Base-by-base conservation (phyloP, 2,888 invertebrate genomes). In the Protodeltote pygarga region DNA sequence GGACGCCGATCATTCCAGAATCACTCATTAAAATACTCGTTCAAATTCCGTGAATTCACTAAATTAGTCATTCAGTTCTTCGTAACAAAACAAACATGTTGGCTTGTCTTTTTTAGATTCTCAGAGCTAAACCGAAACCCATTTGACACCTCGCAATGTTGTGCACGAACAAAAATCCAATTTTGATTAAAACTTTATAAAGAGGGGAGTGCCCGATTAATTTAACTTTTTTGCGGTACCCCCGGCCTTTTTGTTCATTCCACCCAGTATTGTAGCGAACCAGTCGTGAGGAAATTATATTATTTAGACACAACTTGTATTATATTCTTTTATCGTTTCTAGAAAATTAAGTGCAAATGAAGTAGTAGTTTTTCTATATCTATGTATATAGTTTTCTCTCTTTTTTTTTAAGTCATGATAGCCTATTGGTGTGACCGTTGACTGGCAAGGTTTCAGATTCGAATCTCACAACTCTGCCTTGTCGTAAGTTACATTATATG, bases 131-230 rank as follows among this genome's bases (percentile, higher is more conserved):
- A 57, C 39, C 32, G 51, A 44, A 54, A 49, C 46, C 62, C 50
- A 59, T 53, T 67, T 55, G 62, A 67, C 70, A 65, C 67, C 51
- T 52, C 57, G 34, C 63, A 60, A 57, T 65, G 53, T 62, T 55
- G 37, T 62, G 58, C 59, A 44, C 60, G 57, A 53, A 71, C 65
- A 63, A 69, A 76, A 75, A 67, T 72, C 54, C 71, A 79, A 74
- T 80, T 79, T 80, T 77, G 78, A 81, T 80, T 75, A 81, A 81
- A 82, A 80, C 75, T 83, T 79, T 67, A 63, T 67, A 73, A 74
- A 65, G 69, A 68, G 65, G 71, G 65, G 52, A 52, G 63, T 53
- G 49, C 58, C 58, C 72, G 71, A 81, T 82, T 83, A 78, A 83
- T 83, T 81, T 79, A 83, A 83, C 80, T 83, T 84, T 81, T 73